Percentiles rank a stretch among this genome's conserved stretches.
phyloP scores from a whole-genome alignment of 2,113 vertebrate species.

The Hippocampus mohnikei region DNA sequence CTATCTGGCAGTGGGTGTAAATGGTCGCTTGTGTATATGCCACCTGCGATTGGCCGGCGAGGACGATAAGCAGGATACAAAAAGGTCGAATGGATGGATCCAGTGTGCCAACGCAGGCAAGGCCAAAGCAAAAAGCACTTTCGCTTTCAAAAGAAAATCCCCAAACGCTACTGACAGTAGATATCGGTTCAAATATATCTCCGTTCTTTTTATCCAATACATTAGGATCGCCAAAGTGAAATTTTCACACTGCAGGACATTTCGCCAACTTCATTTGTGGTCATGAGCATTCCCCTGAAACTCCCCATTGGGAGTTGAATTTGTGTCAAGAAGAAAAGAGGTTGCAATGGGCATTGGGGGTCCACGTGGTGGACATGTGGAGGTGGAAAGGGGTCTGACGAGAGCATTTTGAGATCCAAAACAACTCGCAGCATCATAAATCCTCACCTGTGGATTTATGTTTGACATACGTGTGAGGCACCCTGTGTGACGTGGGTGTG shows the following conservation, averaged over 20 bases:
- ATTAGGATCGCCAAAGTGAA: no score
- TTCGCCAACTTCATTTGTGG: no score
- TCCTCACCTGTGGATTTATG: conserved; percentile 68
- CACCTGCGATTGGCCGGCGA: no score
- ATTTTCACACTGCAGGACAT: no score
- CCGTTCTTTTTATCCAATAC: no score
- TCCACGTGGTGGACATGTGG: conserved; percentile 5
- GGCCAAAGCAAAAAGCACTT: no score
- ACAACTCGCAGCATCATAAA: conserved; percentile 69
- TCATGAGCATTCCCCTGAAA: conserved; percentile 62
- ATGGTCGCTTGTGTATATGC: no score
- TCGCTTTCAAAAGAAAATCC: background rate
- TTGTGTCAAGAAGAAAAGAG: conserved; percentile 19
- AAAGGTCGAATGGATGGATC: background rate
- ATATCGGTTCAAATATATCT: no score
- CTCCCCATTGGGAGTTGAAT: conserved; percentile 11
- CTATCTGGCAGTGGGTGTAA: no score
- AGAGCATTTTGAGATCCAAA: conserved; percentile 59
- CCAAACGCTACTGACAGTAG: background rate
- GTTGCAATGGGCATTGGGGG: conserved; percentile 1
- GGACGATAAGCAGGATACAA: no score
- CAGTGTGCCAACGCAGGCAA: background rate
- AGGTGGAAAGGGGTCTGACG: conserved; percentile 46
- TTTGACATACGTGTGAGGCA: conserved; percentile 29
- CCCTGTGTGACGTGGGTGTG: conserved; percentile 57